phyloP scores from a whole-genome alignment of 2,113 vertebrate species.

The Pachyramphus minor region DNA sequence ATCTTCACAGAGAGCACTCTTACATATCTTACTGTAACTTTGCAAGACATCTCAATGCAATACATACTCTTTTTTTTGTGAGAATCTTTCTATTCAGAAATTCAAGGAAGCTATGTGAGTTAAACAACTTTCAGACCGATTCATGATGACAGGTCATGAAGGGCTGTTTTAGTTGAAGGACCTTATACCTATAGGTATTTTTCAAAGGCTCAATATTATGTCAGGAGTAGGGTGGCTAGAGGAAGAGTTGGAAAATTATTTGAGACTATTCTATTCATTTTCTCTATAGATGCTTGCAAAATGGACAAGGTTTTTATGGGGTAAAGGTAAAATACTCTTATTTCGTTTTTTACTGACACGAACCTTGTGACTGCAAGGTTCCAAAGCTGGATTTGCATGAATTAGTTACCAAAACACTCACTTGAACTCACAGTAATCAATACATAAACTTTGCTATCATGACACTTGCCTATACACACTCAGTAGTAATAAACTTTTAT shows the following conservation, averaged over 20 bases:
- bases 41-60: slow-evolving; percentile 67
- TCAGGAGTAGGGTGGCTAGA: slow-evolving; percentile 18
- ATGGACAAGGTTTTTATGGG: neutral
- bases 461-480: slow-evolving; percentile 74
- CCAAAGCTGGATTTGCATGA: slow-evolving; percentile 53
- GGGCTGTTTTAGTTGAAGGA: slow-evolving; percentile 58
- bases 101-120: slow-evolving; percentile 60
- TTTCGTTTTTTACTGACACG: slow-evolving; percentile 28
- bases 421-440: slow-evolving; percentile 62
- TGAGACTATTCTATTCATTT: slow-evolving; percentile 15
- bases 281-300: slow-evolving; percentile 30
- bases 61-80: slow-evolving; percentile 54
- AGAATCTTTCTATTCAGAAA: slow-evolving; percentile 54
- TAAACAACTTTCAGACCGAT: slow-evolving; percentile 67
- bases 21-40: slow-evolving; percentile 65
- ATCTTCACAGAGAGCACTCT: slow-evolving; percentile 70
- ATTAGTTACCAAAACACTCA: slow-evolving; percentile 65
- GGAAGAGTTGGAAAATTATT: slow-evolving; percentile 12
- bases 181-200: slow-evolving; percentile 55
- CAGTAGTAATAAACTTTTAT: slow-evolving; percentile 64
- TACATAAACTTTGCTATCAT: slow-evolving; percentile 62
- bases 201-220: slow-evolving; percentile 31
- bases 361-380: slow-evolving; percentile 51
- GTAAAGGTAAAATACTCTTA: slow-evolving; percentile 47
- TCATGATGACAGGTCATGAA: slow-evolving; percentile 42